These are phyloP conservation scores for Drosophila pectinifera DNA, from an alignment of 1,140 invertebrate species.

Conservation along the genomic window DNA sequence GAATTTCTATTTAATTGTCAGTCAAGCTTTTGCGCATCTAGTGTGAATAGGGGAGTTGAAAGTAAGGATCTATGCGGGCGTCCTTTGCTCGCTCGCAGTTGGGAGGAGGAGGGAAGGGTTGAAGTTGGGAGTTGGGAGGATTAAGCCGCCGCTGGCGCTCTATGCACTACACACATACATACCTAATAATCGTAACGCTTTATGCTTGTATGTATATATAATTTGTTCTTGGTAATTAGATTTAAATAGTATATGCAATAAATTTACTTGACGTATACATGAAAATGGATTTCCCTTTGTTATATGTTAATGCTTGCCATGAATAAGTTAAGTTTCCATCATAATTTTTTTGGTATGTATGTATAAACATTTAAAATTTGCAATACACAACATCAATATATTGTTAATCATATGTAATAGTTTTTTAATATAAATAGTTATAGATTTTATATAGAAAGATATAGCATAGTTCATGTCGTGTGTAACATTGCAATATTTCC, in stretches of 20 bases:
- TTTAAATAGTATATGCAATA: conserved; percentile 66
- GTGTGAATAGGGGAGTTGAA: conserved; percentile 19
- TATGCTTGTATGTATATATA: conserved; percentile 46
- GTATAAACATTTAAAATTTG: conserved; percentile 82
- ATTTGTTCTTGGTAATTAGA: conserved; percentile 42
- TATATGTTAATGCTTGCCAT: conserved; percentile 50
- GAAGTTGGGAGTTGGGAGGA: conserved; percentile 28
- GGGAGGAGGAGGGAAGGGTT: conserved; percentile 10
- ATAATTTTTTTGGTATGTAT: conserved; percentile 60
- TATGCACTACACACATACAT: conserved; percentile 69
- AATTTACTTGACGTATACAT: conserved; percentile 79
- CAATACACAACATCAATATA: conserved; percentile 83
- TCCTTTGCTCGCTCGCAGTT: conserved; percentile 13
- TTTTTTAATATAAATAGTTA: conserved; percentile 61
- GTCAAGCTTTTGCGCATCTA: conserved; percentile 76
- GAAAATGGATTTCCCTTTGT: conserved; percentile 57
- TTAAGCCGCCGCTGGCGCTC: conserved; percentile 44
- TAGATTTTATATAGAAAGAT: conserved; percentile 64
- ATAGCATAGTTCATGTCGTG: conserved; percentile 63
- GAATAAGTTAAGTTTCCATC: conserved; percentile 60
- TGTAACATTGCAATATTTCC: conserved; percentile 55
- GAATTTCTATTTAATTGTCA: conserved; percentile 57
- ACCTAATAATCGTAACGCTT: conserved; percentile 63
- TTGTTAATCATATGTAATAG: conserved; percentile 77
- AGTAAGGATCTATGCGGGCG: conserved; percentile 1